A percentile compares a stretch with the other conserved stretches of the same genome.
Conservation (phyloP, 2,888 invertebrate species). For the Dexiosoma caninum region DNA sequence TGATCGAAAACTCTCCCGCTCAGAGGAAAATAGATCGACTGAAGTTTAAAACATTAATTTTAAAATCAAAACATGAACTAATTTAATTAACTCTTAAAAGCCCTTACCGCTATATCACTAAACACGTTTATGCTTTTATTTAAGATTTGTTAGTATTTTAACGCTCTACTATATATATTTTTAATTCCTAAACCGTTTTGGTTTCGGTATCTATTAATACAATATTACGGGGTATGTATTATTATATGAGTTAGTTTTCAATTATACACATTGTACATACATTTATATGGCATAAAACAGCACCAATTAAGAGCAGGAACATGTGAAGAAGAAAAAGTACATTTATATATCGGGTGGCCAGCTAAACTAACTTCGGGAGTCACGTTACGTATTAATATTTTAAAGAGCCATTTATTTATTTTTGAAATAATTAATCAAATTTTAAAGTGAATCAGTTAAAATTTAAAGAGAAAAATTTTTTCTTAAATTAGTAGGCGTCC, state of each 20-base stretch:
- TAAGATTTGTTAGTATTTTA: not conserved
- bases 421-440: too few species aligned
- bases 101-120: not conserved
- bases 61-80: not conserved
- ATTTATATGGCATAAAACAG: too few species aligned
- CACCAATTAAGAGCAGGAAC: too few species aligned
- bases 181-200: not conserved
- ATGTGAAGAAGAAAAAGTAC: too few species aligned
- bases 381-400: too few species aligned
- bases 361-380: too few species aligned
- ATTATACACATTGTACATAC: not conserved
- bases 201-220: not conserved
- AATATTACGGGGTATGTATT: not conserved
- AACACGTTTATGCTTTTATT: not conserved
- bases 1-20: constrained; percentile 80
- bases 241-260: too few species aligned
- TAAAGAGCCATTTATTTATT: too few species aligned
- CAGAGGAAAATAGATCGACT: constrained; percentile 79
- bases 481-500: too few species aligned
- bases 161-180: not conserved
- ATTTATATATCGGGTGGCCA: too few species aligned
- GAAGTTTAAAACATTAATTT: constrained; percentile 71
- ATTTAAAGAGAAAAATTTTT: too few species aligned
- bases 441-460: too few species aligned
- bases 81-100: not conserved